phyloP scores from a whole-genome alignment of 2,113 vertebrate species.

The Carassius carassius region DNA sequence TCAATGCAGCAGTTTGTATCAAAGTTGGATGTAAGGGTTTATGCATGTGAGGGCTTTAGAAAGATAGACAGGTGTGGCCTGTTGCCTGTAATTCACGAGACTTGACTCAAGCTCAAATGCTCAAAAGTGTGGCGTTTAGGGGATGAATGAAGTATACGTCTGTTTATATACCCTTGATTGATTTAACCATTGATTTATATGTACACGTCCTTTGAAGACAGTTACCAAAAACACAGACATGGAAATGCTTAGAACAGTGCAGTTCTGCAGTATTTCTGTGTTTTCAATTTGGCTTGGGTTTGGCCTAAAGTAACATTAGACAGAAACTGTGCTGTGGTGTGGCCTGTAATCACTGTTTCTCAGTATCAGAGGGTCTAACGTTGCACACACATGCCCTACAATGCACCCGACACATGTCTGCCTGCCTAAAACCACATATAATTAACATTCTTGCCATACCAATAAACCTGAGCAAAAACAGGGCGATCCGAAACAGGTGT shows the following conservation, averaged over 20 bases:
- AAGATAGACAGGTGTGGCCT: constrained; percentile 5
- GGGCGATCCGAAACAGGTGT: constrained; percentile 75
- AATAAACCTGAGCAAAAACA: constrained; percentile 72
- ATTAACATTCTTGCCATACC: constrained; percentile 79
- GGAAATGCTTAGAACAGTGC: background rate
- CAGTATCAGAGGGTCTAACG: constrained; percentile 42
- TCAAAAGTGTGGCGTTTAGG: background rate
- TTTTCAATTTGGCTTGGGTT: constrained; percentile 12
- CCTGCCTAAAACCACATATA: constrained; percentile 70
- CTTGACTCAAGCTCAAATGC: background rate
- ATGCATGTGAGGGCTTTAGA: background rate
- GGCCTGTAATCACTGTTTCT: constrained; percentile 66
- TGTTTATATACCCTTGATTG: constrained; percentile 1
- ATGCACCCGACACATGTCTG: constrained; percentile 59
- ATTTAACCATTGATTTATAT: constrained; percentile 33
- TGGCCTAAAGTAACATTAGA: constrained; percentile 19
- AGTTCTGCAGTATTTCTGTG: background rate
- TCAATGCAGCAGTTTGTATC: background rate
- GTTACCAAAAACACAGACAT: constrained; percentile 11
- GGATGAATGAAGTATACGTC: background rate
- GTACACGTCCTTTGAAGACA: background rate
- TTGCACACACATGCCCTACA: constrained; percentile 57
- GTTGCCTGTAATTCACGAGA: background rate
- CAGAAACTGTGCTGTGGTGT: constrained; percentile 45
- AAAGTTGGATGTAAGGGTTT: background rate